Base-by-base conservation (phyloP, 2,888 invertebrate species). In the Drosophila greeni region DNA sequence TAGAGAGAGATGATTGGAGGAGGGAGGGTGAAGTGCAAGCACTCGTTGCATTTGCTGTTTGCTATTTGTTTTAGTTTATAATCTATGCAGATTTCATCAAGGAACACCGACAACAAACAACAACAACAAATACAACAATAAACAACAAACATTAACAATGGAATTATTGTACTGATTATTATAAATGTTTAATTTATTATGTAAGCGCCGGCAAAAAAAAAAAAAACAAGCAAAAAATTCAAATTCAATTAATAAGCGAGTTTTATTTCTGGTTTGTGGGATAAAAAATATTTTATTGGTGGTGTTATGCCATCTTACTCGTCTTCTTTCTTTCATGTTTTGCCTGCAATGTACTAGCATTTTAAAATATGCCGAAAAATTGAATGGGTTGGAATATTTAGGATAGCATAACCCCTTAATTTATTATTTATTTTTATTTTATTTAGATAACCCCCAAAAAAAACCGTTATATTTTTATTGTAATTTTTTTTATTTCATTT, bases 151-250 rank as follows among this genome's bases (percentile, higher is more conserved):
- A 61, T 47, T 29, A 47, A 31, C 34, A 52, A 56, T 56, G 55
- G 55, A 60, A 64, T 34, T 42, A 37, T 34, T 42, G 43, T 64
- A 53, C 47, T 36, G 47, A 56, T 66, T 66, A 48, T 66, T 66
- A 54, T 65, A 66, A 66, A 43, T 66, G 69, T 68, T 68, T 67
- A 68, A 67, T 67, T 64, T 55, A 70, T 64, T 69, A 70, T 69
- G 49, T 71, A 54, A 49, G 52, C 51, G 34, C 37, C 29, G 57
- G 57, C 67, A 68, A 66, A 42, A 24, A 42, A 20, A 39, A 23
- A 23, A 14, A 11, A 42, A 40, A 7, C 16, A 52, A 55, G 36
- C 52, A 55, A 64, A 14, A 56, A 64, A 61, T 47, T 66, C 48
- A 70, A 53, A 55, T 37, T 36, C 26, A 52, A 36, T 20, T 29